Evolutionary conservation across 2,797 vertebrate species (phyloP), one percentile per base, ranked within the genome.

Genomic region (Hyperoplus immaculatus): DNA sequence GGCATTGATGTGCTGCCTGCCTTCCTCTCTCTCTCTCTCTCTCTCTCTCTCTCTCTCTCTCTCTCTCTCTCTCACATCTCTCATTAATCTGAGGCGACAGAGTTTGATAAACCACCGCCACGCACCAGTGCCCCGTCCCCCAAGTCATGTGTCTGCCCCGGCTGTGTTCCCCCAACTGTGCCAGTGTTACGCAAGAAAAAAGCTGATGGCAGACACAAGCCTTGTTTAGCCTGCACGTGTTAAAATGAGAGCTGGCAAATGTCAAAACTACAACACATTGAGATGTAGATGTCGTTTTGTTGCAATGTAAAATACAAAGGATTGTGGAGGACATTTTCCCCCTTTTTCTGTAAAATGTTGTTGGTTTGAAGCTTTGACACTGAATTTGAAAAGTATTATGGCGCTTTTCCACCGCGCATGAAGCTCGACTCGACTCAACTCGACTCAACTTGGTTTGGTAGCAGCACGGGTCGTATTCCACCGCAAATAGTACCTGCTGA

Each of bases 81-180:
- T 82, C 78, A 88, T 88, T 92, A 93, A 93, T 92, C 75, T 86
- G 86, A 85, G 78, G 66, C 81, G 83, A 93, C 93, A 92, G 88
- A 88, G 85, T 82, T 89, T 88, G 77, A 86, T 79, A 85, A 69
- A 86, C 83, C 84, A 81, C 77, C 18, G 78, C 83, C 85, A 90
- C 47, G 78, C 91, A 87, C 81, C 87, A 85, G 71, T 86, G 88
- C 87, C 75, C 89, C 81, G 71, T 84, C 86, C 89, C 87, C 87
- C 77, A 47, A 85, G 89, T 90, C 88, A 88, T 88, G 82, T 80
- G 87, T 85, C 84, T 75, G 75, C 13, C 42, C 8, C 15, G 16
- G 5, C 53, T 29, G 29, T 29, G 29, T 29, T 76, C 13, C 71
- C 59, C 77, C 83, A 69, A 81, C 78, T 71, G 82, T 80, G 81